A percentile compares a stretch with the other conserved stretches of the same genome.
Evolutionary conservation across 2,888 invertebrate species (phyloP).

Genomic region (Lasioglossum morio): DNA sequence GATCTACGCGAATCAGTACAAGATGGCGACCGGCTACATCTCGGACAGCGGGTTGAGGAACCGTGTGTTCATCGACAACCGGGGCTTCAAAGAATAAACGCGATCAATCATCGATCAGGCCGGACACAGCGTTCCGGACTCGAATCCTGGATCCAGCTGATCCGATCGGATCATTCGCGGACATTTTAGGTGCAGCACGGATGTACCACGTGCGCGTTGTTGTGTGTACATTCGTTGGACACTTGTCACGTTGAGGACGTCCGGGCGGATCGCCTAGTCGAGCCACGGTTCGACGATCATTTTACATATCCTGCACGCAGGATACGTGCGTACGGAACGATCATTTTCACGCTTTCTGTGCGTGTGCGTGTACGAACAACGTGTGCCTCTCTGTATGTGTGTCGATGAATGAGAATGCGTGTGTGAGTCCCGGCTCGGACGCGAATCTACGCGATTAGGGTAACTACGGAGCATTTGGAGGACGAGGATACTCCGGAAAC

Average conservation of each 20-base stretch:
- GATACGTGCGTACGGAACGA: conserved; percentile 12
- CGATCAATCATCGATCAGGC: neutral
- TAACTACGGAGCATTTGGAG: neutral
- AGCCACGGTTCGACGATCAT: neutral
- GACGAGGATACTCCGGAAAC: neutral
- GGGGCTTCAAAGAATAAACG: conserved; percentile 55
- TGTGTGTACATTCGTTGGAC: neutral
- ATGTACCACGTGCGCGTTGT: neutral
- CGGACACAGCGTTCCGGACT: neutral
- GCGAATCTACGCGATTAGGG: neutral
- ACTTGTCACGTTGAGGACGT: neutral
- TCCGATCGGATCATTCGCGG: neutral
- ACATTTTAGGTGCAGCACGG: neutral
- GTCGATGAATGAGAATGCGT: neutral
- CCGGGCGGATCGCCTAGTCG: neutral
- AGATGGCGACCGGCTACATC: conserved; percentile 86
- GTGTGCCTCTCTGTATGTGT: neutral
- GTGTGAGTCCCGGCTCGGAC: neutral
- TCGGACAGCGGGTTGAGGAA: conserved; percentile 85
- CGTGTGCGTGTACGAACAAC: conserved; percentile 33
- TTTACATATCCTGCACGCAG: conserved; percentile 15
- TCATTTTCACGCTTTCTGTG: conserved; percentile 30
- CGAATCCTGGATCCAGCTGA: neutral
- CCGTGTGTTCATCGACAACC: conserved; percentile 85
- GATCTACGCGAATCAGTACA: conserved; percentile 83